Percentiles rank a stretch among this genome's conserved stretches.
phyloP scores from a whole-genome alignment of 2,113 vertebrate species.

The Petroica traversi region DNA sequence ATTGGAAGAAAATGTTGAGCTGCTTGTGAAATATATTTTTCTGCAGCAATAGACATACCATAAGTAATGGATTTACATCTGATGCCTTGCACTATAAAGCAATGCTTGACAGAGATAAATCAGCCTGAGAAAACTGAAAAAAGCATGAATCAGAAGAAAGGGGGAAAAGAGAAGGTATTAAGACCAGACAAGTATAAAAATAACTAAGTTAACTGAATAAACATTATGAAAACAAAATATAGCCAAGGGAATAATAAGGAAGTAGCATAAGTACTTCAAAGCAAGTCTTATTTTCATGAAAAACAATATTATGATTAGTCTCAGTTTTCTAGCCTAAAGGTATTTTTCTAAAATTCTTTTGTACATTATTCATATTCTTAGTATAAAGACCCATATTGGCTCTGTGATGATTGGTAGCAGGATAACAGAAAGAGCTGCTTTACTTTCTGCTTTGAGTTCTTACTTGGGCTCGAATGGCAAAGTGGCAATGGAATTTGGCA shows the following conservation, averaged over 20 bases:
- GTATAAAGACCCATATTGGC: conserved; percentile 32
- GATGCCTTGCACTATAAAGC: background rate
- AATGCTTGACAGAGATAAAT: conserved; percentile 57
- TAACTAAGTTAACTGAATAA: conserved; percentile 64
- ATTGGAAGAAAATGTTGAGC: background rate
- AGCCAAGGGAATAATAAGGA: conserved; percentile 67
- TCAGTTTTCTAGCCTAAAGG: conserved; percentile 67
- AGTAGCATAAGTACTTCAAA: conserved; percentile 73
- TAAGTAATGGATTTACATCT: conserved; percentile 23
- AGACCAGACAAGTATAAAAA: conserved; percentile 53
- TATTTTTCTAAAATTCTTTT: conserved; percentile 65
- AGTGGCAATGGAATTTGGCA: conserved; percentile 34
- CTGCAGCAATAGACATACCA: background rate
- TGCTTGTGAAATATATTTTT: background rate
- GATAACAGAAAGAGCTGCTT: conserved; percentile 27
- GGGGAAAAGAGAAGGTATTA: background rate
- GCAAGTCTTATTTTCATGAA: conserved; percentile 54
- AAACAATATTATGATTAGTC: conserved; percentile 63
- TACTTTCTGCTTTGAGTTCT: conserved; percentile 33
- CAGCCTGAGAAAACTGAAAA: conserved; percentile 26
- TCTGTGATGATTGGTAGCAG: conserved; percentile 23
- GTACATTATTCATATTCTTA: conserved; percentile 69
- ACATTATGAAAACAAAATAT: conserved; percentile 73
- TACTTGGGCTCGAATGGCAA: background rate
- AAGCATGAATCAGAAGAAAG: background rate